Evolutionary conservation across 2,113 vertebrate species (phyloP), one percentile per base, ranked within the genome.

Genomic region (Gracilinanus agilis): DNA sequence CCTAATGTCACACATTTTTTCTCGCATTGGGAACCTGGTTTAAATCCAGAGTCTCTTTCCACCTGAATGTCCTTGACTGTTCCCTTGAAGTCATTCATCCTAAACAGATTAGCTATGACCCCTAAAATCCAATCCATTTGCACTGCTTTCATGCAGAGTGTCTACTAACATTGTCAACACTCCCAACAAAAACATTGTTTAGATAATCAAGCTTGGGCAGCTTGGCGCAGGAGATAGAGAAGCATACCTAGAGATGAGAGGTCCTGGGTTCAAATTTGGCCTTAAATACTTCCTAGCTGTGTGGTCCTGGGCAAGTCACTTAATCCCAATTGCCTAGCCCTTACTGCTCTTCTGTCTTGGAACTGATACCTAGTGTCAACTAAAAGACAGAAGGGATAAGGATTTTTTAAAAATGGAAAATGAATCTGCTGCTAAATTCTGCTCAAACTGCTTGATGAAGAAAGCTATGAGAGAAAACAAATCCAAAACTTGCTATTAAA

Each of bases 21-120:
- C 24, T 61, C n/a, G 44, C 13, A 13, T 53, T 93, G 54, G 53
- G 90, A 67, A 0, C 89, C 23, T 56, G 13, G 0, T 25, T 88
- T 56, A 24, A 90, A 53, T 89, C 4, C 24, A 53, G 12, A 13
- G 7, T 88, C 44, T 58, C 67, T 23, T 2, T 91, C 9, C 49
- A 40, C 19, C 2, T 40, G 16, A 83, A 34, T 40, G 19, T 54
- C 49, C 29, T 23, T 40, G 3, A 25, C n/a, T 44, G 44, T 34
- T 90, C 44, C 44, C 27, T 88, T 58, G 90, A 88, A 24, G 83
- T 1, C 2, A 27, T 93, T 90, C 89, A 44, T 90, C 61, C 53
- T 54, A 88, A 95, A 93, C 25, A 95, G 56, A 23, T 83, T 40
- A 23, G n/a, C n/a, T 83, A 83, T 83, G n/a, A 83, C 67, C 23